Percentiles rank a stretch among this genome's conserved stretches.
Evolutionary conservation across 2,113 vertebrate genomes (phyloP).

Genomic region (Terrapene triunguis): DNA sequence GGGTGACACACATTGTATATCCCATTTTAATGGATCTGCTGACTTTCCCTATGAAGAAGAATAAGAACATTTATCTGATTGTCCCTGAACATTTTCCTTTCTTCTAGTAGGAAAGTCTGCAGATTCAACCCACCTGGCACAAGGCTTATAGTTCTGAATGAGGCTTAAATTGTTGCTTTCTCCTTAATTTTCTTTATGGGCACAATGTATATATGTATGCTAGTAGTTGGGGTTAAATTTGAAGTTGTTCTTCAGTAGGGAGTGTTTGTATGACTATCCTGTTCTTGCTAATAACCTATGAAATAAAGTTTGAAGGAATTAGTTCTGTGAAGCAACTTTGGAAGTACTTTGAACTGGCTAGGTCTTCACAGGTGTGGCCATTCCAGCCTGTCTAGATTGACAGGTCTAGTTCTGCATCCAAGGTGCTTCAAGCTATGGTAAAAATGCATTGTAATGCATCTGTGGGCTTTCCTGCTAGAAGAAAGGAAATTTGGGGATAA

Average conservation of each 20-base stretch:
- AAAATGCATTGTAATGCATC: not conserved
- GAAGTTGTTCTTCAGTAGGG: not conserved
- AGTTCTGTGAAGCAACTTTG: not conserved
- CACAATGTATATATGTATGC: not conserved
- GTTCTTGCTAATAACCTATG: not conserved
- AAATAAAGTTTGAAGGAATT: not conserved
- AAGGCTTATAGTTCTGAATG: not conserved
- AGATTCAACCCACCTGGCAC: not conserved
- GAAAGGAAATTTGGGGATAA: not conserved
- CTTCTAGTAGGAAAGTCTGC: not conserved
- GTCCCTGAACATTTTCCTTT: not conserved
- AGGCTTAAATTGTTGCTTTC: not conserved
- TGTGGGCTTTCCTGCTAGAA: not conserved
- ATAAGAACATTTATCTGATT: not conserved
- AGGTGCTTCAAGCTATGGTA: not conserved
- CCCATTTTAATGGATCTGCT: not conserved
- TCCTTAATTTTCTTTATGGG: not conserved
- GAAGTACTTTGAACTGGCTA: not conserved
- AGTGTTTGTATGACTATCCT: not conserved
- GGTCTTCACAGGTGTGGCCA: not conserved
- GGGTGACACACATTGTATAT: not conserved
- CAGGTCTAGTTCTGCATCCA: not conserved
- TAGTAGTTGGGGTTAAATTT: not conserved
- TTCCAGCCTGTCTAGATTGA: not conserved
- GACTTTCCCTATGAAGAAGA: not conserved